Base-by-base conservation (phyloP, 2,888 invertebrate species). In the Ochlodes sylvanus region DNA sequence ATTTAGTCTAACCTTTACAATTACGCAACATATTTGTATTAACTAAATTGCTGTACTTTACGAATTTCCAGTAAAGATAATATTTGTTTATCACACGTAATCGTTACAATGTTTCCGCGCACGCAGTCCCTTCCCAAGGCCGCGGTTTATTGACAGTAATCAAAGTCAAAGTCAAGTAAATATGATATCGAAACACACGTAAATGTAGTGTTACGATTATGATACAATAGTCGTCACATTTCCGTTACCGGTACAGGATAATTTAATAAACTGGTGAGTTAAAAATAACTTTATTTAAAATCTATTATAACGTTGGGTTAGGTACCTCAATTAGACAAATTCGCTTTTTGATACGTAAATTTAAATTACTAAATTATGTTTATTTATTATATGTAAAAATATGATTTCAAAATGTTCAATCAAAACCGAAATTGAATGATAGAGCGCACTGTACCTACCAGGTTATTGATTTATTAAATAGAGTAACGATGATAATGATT, bases 51-150 rank as follows among this genome's bases (percentile, higher is more conserved):
- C 50, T 5, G 19, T 50, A 50, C 50, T 12, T 19, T 50, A 50
- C 50, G 50, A 19, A 50, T 42, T 63, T 63, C 55, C 63, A 63
- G 55, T 41, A 56, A 60, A 42, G 66, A 66, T 66, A 66, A 66
- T 66, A 19, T 66, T 66, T 60, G 42, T 66, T 66, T 66, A 66
- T 66, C 65, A 54, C 44, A 21, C 55, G 52, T 66, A 66, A 60
- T 66, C 60, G 41, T 66, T 42, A 58, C 41, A 66, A 66, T 54
- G 47, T 52, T 66, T 66, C 66, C 66, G 66, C 60, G 60, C 15
- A 42, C 66, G 66, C 58, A 58, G 58, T 41, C 66, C 66, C 42
- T 60, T 34, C 10, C 66, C 54, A 66, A 60, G 66, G 42, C 34
- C 15, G 14, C 19, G 21, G 50, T 65, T 50, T 65, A 38, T 65